These are phyloP conservation scores for Rhinella marina DNA, from an alignment of 2,797 vertebrate species.

Conservation along the genomic window DNA sequence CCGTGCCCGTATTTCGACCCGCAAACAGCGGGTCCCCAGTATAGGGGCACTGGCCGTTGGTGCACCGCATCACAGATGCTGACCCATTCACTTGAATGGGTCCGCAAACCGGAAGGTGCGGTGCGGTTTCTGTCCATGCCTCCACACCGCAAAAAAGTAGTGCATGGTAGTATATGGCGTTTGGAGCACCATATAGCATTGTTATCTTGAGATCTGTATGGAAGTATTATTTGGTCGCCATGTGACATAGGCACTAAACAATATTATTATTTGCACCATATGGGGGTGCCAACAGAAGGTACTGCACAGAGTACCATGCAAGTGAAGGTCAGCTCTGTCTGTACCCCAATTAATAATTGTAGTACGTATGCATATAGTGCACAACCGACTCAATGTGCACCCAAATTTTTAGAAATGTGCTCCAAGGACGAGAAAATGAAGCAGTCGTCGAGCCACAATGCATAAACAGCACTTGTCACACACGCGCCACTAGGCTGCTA, in stretches of 20 bases:
- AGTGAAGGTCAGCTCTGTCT: not conserved
- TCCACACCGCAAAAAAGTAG: too few species aligned
- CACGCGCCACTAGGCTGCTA: constrained; percentile 71
- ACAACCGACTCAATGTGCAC: not conserved
- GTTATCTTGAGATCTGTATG: not conserved
- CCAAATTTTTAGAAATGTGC: not conserved
- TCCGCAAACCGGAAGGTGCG: too few species aligned
- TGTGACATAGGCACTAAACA: too few species aligned
- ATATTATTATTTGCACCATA: not conserved
- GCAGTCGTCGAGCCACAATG: constrained; percentile 73
- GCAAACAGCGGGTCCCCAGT: too few species aligned
- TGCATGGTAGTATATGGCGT: not conserved
- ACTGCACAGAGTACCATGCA: not conserved
- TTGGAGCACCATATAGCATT: not conserved
- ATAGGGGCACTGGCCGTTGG: too few species aligned
- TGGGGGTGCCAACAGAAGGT: not conserved
- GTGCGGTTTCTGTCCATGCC: too few species aligned
- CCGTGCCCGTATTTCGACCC: too few species aligned
- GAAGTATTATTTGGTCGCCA: not conserved
- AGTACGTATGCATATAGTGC: not conserved
- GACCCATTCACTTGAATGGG: too few species aligned
- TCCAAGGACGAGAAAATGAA: not conserved
- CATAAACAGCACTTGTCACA: constrained; percentile 83
- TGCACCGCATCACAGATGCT: too few species aligned
- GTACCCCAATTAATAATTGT: not conserved